Percentiles rank a stretch among this genome's conserved stretches.
phyloP scores from a whole-genome alignment of 2,888 invertebrate species.

The Lissocephala sabroskyi region DNA sequence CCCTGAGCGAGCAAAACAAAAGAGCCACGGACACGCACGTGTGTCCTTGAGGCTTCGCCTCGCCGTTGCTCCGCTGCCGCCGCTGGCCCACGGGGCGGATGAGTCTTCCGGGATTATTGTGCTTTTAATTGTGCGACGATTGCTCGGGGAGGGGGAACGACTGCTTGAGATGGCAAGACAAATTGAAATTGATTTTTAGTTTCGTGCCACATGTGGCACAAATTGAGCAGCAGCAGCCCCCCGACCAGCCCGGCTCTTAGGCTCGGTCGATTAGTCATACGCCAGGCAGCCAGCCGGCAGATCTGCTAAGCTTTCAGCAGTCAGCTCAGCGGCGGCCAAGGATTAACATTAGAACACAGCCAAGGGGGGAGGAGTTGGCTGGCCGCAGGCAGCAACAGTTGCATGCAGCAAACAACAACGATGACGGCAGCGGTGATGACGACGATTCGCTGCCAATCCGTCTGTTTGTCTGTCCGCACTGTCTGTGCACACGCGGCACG shows the following conservation, averaged over 20 bases:
- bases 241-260: background rate
- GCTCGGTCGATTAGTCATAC: constrained; percentile 51
- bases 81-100: constrained; percentile 11
- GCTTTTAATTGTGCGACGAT: constrained; percentile 19
- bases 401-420: constrained; percentile 60
- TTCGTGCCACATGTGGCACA: constrained; percentile 50
- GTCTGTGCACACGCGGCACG: constrained; percentile 39
- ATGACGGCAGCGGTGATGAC: constrained; percentile 33
- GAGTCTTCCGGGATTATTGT: constrained; percentile 22
- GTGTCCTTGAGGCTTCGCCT: constrained; percentile 37
- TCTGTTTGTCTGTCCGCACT: constrained; percentile 9
- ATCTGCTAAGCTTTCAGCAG: constrained; percentile 14
- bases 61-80: constrained; percentile 11
- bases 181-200: constrained; percentile 58
- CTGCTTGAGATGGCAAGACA: constrained; percentile 23
- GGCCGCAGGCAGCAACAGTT: constrained; percentile 22
- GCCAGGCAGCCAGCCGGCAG: constrained; percentile 19
- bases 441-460: constrained; percentile 15
- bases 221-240: constrained; percentile 39
- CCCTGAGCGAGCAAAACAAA: constrained; percentile 8
- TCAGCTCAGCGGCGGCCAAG: constrained; percentile 20
- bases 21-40: constrained; percentile 14
- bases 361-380: background rate
- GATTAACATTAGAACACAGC: constrained; percentile 44
- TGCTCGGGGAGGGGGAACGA: background rate